Evolutionary conservation across 2,113 vertebrate species (phyloP), one percentile per base, ranked within the genome.

Genomic region (Albula goreensis): DNA sequence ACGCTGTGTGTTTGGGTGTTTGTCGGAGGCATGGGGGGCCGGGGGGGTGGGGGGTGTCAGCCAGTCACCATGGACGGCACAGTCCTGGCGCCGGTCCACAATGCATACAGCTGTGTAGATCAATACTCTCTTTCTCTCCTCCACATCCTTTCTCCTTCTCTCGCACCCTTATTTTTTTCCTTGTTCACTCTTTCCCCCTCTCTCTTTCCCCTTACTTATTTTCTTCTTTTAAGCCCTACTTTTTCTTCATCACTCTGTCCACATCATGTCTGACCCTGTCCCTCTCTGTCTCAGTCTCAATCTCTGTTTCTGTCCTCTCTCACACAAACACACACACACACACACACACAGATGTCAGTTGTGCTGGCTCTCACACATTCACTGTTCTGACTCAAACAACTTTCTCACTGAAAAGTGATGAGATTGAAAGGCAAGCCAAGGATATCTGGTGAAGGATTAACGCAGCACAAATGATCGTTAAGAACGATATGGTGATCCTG

Each of bases 71-170:
- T 82, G 84, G 87, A 88, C n/a, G n/a, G n/a, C n/a, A n/a, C n/a
- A n/a, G n/a, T n/a, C n/a, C n/a, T 88, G 89, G 89, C 89, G 66
- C 89, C 88, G 87, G 90, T 83, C 89, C 48, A 85, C 90, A 87
- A 89, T 88, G 89, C 86, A 41, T 41, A 88, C 57, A 22, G 91
- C 84, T 87, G 85, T 85, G 90, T 89, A 88, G 82, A 92, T 93
- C 93, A 77, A 94, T 93, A 90, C 86, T 60, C 87, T 88, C 60
- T 85, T 25, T 56, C 7, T 19, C 0, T 5, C 66, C 53, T 81
- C 88, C 88, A 85, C 85, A 89, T 88, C 91, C 78, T 70, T 88
- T 89, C 78, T 12, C 88, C 10, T 85, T 83, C 88, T 82, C 85
- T 74, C 86, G 87, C 84, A 83, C 56, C 89, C 84, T 9, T 13